Evolutionary conservation across 1,140 invertebrate genomes (phyloP).

Genomic region (Vanessa tameamea): DNA sequence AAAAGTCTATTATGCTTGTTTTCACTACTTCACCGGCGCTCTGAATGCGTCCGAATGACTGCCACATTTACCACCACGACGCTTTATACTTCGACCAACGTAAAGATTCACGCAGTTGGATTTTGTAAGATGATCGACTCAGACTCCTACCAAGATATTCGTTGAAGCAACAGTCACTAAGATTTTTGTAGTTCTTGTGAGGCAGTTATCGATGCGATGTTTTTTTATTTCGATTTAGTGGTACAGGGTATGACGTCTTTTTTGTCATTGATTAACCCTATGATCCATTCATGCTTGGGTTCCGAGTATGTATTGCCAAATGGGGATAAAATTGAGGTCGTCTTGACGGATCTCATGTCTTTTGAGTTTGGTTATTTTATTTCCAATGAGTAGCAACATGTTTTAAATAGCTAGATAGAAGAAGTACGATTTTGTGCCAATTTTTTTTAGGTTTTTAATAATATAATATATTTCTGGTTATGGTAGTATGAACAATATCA

Average conservation of each 20-base stretch:
- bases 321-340: constrained; percentile 64
- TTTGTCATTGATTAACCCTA: constrained; percentile 72
- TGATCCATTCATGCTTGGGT: constrained; percentile 62
- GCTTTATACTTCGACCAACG: constrained; percentile 77
- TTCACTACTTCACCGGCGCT: constrained; percentile 70
- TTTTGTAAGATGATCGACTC: constrained; percentile 75
- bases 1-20: constrained; percentile 48
- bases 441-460: background rate
- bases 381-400: background rate
- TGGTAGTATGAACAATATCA: no score
- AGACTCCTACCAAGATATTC: constrained; percentile 61
- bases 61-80: constrained; percentile 63
- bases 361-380: constrained; percentile 1
- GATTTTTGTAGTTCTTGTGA: constrained; percentile 26
- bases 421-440: no score
- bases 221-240: constrained; percentile 36
- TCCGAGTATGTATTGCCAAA: constrained; percentile 69
- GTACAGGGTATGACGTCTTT: constrained; percentile 64
- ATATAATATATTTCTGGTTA: background rate
- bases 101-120: constrained; percentile 72
- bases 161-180: constrained; percentile 28
- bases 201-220: constrained; percentile 18
- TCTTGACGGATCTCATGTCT: constrained; percentile 56
- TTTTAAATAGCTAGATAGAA: background rate
- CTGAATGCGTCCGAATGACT: constrained; percentile 74